Evolutionary conservation across 1,140 invertebrate species (phyloP).

Genomic region (Drosophila jambulina): DNA sequence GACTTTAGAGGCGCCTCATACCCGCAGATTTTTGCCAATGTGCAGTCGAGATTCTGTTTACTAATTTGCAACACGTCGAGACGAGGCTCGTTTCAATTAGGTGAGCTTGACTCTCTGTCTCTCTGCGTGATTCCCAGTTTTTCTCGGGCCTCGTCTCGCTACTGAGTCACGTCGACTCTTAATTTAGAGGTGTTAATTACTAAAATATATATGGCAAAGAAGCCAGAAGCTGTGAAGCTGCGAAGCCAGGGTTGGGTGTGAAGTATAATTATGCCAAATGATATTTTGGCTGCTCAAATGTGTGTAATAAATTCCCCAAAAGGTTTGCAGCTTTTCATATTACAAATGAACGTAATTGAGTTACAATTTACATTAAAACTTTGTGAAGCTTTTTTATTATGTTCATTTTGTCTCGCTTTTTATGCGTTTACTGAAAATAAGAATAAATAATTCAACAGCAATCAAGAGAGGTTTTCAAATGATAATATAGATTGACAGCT

Average conservation of each 20-base stretch:
- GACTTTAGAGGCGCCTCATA: constrained; percentile 38
- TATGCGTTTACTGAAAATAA: not conserved
- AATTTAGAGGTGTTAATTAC: constrained; percentile 61
- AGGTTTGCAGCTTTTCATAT: not conserved
- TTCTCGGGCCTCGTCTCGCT: not conserved
- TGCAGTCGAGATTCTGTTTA: constrained; percentile 54
- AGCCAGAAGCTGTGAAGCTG: not conserved
- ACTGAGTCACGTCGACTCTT: constrained; percentile 39
- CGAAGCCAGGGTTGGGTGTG: not conserved
- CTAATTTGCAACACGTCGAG: constrained; percentile 59
- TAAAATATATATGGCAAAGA: constrained; percentile 26
- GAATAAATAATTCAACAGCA: not conserved
- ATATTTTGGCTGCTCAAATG: not conserved
- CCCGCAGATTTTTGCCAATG: constrained; percentile 27
- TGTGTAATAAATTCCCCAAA: constrained; percentile 8
- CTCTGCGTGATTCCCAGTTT: constrained; percentile 5
- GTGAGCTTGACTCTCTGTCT: constrained; percentile 14
- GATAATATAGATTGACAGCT: not conserved
- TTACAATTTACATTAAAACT: constrained; percentile 8
- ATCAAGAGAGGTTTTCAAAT: not conserved
- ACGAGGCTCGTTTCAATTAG: constrained; percentile 29
- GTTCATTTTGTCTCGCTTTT: not conserved
- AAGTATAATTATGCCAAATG: constrained; percentile 7
- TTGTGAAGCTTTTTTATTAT: not conserved
- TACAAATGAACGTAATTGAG: constrained; percentile 4